Evolutionary conservation across 2,888 invertebrate species (phyloP).

Genomic region (Oscheius sp.): DNA sequence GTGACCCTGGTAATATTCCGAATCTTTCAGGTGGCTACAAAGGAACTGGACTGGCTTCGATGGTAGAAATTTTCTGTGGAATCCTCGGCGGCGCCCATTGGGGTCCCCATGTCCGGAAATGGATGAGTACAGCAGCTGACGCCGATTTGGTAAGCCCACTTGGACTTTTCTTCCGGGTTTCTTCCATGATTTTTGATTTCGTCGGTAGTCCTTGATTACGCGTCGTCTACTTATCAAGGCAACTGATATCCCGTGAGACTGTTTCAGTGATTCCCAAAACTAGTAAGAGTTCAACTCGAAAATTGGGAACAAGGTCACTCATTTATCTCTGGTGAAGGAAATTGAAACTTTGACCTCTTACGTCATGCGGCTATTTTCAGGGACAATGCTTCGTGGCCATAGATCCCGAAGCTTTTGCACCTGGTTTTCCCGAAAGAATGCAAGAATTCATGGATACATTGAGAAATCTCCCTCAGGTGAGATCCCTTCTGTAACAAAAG

Average conservation of each 20-base stretch:
- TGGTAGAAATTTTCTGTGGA: constrained; percentile 91
- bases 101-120: constrained; percentile 84
- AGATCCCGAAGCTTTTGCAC: constrained; percentile 68
- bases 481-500: not conserved
- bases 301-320: too few relatives aligned
- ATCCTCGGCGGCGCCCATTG: constrained; percentile 81
- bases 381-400: constrained; percentile 70
- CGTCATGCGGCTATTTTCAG: constrained; percentile 38
- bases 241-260: not conserved
- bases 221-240: not conserved
- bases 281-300: too few relatives aligned
- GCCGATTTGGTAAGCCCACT: constrained; percentile 76
- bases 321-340: constrained; percentile 45
- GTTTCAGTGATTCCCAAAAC: not conserved
- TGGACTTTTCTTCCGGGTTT: too few relatives aligned
- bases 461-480: constrained; percentile 60
- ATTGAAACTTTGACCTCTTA: not conserved
- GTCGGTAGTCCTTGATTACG: not conserved
- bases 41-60: constrained; percentile 85
- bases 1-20: too few relatives aligned
- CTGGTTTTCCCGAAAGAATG: constrained; percentile 64
- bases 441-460: constrained; percentile 66
- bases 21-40: constrained; percentile 84
- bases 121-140: constrained; percentile 80
- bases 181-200: not conserved